Evolutionary conservation across 2,888 invertebrate species (phyloP).

Genomic region (Agriopis leucophaearia): DNA sequence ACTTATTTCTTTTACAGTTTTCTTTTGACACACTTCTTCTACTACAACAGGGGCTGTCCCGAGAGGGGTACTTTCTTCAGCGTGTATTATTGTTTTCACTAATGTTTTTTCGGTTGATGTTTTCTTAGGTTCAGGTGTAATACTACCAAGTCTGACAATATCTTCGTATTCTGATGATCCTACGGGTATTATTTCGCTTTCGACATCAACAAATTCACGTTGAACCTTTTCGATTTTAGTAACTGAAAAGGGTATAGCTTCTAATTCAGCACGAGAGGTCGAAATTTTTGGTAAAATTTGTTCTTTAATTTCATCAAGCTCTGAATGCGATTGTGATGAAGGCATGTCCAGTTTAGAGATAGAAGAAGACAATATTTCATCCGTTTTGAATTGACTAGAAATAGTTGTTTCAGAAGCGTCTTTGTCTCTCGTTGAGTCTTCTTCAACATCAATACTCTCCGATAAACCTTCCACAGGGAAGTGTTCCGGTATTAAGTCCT

Average conservation of each 20-base stretch:
- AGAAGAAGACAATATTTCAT: conserved; percentile 77
- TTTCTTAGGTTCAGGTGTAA: conserved; percentile 74
- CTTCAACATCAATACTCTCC: conserved; percentile 77
- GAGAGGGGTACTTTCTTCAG: conserved; percentile 59
- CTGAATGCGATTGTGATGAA: conserved; percentile 69
- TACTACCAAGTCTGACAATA: conserved; percentile 68
- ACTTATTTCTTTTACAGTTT: conserved; percentile 65
- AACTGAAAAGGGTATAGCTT: conserved; percentile 74
- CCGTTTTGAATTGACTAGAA: conserved; percentile 80
- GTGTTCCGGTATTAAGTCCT: conserved; percentile 82
- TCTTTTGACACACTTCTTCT: conserved; percentile 71
- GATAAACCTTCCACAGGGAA: conserved; percentile 74
- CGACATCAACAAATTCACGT: conserved; percentile 81
- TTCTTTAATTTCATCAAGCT: conserved; percentile 66
- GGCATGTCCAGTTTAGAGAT: conserved; percentile 79
- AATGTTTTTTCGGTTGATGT: conserved; percentile 61
- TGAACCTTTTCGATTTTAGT: conserved; percentile 72
- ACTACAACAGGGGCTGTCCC: conserved; percentile 48
- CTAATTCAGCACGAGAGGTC: conserved; percentile 49
- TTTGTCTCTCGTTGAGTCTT: conserved; percentile 75
- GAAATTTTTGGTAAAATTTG: conserved; percentile 57
- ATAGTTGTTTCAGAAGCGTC: conserved; percentile 79
- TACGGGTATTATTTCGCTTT: conserved; percentile 79
- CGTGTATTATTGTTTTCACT: conserved; percentile 58
- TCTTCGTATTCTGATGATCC: conserved; percentile 79